Percentiles rank a stretch among this genome's conserved stretches.
phyloP scores from a whole-genome alignment of 2,113 vertebrate genomes.

The Brienomyrus longianalis region DNA sequence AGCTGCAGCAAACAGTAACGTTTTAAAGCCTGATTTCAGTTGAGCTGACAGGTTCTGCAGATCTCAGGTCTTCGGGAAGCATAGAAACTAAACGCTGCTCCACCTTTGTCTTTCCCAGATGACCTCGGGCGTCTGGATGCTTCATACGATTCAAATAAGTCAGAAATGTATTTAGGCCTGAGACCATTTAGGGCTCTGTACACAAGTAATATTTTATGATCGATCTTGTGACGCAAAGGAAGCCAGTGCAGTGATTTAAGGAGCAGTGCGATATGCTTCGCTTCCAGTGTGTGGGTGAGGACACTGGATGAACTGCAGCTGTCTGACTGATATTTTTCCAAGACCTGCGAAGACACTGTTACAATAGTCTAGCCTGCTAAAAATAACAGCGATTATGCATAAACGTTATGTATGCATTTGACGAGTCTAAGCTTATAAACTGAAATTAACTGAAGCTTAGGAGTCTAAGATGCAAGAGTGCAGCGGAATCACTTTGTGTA shows the following conservation, averaged over 20 bases:
- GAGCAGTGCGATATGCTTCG: no score
- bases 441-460: not conserved
- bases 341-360: not conserved
- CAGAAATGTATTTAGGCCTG: not conserved
- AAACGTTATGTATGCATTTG: not conserved
- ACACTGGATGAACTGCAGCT: not conserved
- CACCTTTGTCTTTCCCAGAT: not conserved
- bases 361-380: not conserved
- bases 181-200: not conserved
- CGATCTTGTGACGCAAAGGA: not conserved
- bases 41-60: not conserved
- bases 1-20: not conserved
- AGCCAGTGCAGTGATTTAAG: not conserved
- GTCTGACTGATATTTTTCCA: not conserved
- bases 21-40: not conserved
- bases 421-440: not conserved
- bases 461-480: not conserved
- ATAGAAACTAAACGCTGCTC: not conserved
- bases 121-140: not conserved
- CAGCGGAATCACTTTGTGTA: not conserved
- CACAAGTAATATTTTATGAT: not conserved
- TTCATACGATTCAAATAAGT: not conserved
- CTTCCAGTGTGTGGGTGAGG: no score
- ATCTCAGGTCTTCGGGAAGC: not conserved
- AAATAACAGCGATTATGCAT: not conserved